Evolutionary conservation across 2,888 invertebrate genomes (phyloP).

Genomic region (Tiliacea aurago): DNA sequence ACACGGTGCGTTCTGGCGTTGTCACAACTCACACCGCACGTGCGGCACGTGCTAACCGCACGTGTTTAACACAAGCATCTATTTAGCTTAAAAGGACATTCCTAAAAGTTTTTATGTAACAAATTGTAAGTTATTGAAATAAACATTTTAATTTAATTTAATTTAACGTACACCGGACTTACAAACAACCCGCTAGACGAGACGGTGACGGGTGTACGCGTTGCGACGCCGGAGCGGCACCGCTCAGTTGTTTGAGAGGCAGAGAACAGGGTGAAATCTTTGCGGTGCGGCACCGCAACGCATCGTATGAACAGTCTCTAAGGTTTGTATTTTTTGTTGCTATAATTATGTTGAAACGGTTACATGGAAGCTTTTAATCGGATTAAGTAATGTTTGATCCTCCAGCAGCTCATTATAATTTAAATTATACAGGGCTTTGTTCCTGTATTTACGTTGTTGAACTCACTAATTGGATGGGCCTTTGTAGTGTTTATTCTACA

Average conservation of each 20-base stretch:
- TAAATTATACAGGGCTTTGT: constrained; percentile 29
- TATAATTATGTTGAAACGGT: constrained; percentile 11
- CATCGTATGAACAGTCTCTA: no score
- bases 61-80: no score
- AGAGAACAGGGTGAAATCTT: no score
- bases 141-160: no score
- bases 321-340: not conserved
- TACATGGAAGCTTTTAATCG: constrained; percentile 43
- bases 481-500: constrained; percentile 33
- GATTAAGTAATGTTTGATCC: constrained; percentile 47
- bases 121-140: no score
- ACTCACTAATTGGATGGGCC: constrained; percentile 34
- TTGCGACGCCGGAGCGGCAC: not conserved
- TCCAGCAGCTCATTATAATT: constrained; percentile 45
- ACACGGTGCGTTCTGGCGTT: no score
- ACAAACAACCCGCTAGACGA: not conserved
- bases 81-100: no score
- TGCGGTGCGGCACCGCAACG: no score
- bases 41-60: no score
- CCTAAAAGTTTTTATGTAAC: no score
- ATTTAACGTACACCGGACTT: not conserved
- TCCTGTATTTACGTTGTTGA: constrained; percentile 29
- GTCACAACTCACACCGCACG: no score
- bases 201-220: not conserved
- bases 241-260: not conserved